Conservation (phyloP, 2,888 invertebrate species). For the Melieria omissa region DNA sequence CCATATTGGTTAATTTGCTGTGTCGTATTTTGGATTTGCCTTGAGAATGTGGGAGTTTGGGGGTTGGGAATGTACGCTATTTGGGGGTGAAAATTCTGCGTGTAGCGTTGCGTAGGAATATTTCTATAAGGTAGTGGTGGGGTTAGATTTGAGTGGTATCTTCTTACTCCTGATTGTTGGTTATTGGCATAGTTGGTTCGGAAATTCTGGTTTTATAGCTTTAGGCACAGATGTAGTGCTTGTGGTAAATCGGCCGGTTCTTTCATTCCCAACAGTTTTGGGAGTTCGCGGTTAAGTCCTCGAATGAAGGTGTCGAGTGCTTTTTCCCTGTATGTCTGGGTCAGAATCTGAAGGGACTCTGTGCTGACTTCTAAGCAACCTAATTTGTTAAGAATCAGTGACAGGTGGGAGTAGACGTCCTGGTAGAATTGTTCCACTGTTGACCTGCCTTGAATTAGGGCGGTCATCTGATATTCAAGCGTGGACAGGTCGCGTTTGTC, state of each 20-base stretch:
- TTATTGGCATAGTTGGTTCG: conserved; percentile 28
- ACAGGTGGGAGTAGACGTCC: conserved; percentile 42
- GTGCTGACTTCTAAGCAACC: conserved; percentile 39
- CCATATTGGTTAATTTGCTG: neutral
- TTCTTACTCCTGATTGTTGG: conserved; percentile 22
- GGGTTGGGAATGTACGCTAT: conserved; percentile 25
- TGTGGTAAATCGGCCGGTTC: conserved; percentile 44
- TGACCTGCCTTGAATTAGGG: conserved; percentile 35
- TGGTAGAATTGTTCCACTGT: conserved; percentile 45
- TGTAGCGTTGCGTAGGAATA: conserved; percentile 18
- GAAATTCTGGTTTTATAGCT: conserved; percentile 35
- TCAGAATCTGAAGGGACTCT: conserved; percentile 38
- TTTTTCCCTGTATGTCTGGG: conserved; percentile 42
- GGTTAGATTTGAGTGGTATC: conserved; percentile 15
- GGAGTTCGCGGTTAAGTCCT: conserved; percentile 43
- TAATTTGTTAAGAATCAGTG: conserved; percentile 46
- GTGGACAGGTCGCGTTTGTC: conserved; percentile 33
- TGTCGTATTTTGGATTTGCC: conserved; percentile 8
- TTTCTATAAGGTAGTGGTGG: neutral
- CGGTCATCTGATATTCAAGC: conserved; percentile 37
- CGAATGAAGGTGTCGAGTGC: conserved; percentile 46
- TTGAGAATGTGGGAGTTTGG: conserved; percentile 7
- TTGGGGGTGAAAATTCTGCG: conserved; percentile 22
- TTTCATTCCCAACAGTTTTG: conserved; percentile 40
- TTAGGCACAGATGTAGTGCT: conserved; percentile 39